Evolutionary conservation across 1,140 invertebrate genomes (phyloP), one percentile per base, ranked within the genome.

Genomic region (Rhysida immarginata): DNA sequence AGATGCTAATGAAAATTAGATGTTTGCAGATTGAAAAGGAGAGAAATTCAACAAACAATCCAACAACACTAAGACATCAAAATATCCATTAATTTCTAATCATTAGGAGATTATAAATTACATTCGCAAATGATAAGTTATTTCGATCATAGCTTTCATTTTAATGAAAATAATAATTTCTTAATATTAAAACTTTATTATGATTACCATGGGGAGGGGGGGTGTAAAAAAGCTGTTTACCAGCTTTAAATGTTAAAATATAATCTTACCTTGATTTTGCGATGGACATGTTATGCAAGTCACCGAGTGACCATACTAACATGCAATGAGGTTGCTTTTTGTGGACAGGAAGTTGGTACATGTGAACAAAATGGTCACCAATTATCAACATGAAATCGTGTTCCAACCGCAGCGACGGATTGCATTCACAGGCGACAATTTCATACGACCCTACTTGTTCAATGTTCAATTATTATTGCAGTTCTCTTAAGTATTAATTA

Each of bases 231-330:
- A n/a, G n/a, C n/a, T n/a, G n/a, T n/a, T n/a, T n/a, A n/a, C n/a
- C n/a, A n/a, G n/a, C n/a, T n/a, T n/a, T 41, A n/a, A n/a, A 41
- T 11, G n/a, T 41, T 11, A n/a, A 41, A 41, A 11, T n/a, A 41
- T 41, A 46, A 23, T 5, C 44, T 20, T 51, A 51, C 49, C 49
- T 51, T 16, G 49, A 8, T 51, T 51, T 51, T 27, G 49, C 49
- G 14, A 51, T 51, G 24, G 49, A 51, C 49, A 51, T 51, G 5
- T 8, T 11, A 16, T 5, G 8, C 20, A 51, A 51, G 13, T 51
- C 49, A n/a, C 13, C 13, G 2, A 51, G 13, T 26, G 13, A 3
- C 49, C 49, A 51, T 8, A 51, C 26, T n/a, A 51, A 27, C 11
- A 13, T 23, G 8, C 13, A 8, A 5, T 16, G 23, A 26, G 13